phyloP scores from a whole-genome alignment of 2,797 vertebrate species.

The Acrossocheilus wenchowensis region DNA sequence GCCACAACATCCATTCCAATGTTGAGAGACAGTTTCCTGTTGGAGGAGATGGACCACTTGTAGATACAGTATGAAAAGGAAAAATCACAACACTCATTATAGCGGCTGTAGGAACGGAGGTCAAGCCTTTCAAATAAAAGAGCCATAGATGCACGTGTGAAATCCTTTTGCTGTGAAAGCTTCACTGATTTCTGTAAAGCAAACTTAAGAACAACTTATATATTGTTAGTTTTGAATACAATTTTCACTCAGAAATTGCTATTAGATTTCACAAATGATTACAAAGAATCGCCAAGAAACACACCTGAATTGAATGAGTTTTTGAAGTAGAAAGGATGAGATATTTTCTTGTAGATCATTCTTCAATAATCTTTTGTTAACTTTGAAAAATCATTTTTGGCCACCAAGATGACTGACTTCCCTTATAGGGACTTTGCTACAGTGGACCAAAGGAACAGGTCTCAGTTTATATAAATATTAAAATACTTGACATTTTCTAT shows the following conservation, averaged over 20 bases:
- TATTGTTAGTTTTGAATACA: not conserved
- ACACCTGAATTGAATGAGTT: not conserved
- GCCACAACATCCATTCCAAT: conserved; percentile 13
- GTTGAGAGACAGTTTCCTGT: conserved; percentile 40
- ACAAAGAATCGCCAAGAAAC: not conserved
- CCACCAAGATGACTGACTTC: not conserved
- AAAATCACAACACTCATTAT: too few species aligned
- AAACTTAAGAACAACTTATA: not conserved
- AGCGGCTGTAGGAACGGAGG: not conserved
- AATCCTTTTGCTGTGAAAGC: not conserved
- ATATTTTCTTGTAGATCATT: not conserved
- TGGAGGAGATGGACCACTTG: not conserved
- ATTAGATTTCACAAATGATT: not conserved
- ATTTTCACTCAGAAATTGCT: not conserved
- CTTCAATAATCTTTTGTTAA: not conserved
- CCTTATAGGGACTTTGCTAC: not conserved
- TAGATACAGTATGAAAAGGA: not conserved
- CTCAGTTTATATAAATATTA: conserved; percentile 5
- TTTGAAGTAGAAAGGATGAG: too few species aligned
- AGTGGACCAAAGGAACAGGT: not conserved
- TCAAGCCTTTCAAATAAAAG: not conserved
- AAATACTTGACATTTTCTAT: not conserved
- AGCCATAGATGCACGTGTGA: not conserved
- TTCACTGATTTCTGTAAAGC: not conserved
- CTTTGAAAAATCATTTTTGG: not conserved